Evolutionary conservation across 1,140 invertebrate genomes (phyloP).

Genomic region (Zaprionus inermis): DNA sequence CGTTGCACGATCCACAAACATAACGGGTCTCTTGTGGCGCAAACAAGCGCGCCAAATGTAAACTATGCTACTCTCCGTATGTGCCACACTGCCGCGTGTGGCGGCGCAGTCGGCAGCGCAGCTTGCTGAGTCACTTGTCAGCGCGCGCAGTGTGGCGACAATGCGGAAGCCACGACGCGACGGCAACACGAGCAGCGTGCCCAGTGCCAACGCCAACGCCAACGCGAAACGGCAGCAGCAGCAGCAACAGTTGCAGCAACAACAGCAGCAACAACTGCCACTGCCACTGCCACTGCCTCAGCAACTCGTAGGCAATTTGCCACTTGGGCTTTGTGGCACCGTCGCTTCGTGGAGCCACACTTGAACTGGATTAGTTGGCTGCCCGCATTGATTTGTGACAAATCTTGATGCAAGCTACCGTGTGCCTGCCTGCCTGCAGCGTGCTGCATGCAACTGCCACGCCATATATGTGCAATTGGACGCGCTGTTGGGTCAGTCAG

Average conservation of each 20-base stretch:
- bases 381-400: constrained; percentile 78
- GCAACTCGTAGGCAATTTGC: constrained; percentile 71
- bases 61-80: constrained; percentile 30
- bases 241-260: constrained; percentile 7
- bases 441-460: constrained; percentile 40
- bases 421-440: constrained; percentile 58
- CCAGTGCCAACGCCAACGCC: constrained; percentile 57
- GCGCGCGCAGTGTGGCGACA: constrained; percentile 34
- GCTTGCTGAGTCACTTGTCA: constrained; percentile 70
- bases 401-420: constrained; percentile 77
- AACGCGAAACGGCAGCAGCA: constrained; percentile 36
- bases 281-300: constrained; percentile 23
- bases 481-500: constrained; percentile 34
- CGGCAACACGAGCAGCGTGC: constrained; percentile 39
- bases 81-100: not conserved
- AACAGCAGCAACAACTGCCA: constrained; percentile 25
- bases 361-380: constrained; percentile 80
- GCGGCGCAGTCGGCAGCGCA: not conserved
- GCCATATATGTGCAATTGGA: constrained; percentile 10
- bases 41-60: constrained; percentile 58
- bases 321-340: constrained; percentile 74
- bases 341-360: constrained; percentile 38
- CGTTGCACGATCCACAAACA: constrained; percentile 66
- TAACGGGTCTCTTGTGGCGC: constrained; percentile 65
- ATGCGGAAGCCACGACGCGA: constrained; percentile 63